These are phyloP conservation scores for Sialia sialis DNA, from an alignment of 2,113 vertebrate genomes.

Conservation along the genomic window DNA sequence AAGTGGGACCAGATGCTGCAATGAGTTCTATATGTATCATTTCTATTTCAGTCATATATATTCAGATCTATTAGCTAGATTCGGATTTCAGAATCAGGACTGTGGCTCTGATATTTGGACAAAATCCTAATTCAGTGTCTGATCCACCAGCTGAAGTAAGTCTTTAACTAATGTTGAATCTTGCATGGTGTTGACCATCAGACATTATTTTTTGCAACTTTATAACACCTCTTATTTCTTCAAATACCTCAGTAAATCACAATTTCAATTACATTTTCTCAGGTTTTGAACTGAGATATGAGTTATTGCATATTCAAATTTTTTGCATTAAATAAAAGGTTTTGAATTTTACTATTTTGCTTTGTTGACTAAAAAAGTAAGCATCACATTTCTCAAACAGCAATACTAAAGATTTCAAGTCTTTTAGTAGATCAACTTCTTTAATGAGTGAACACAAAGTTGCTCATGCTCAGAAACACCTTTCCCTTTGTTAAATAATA, in stretches of 20 bases:
- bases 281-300: background rate
- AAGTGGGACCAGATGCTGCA: background rate
- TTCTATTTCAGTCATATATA: background rate
- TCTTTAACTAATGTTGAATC: background rate
- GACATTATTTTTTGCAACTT: background rate
- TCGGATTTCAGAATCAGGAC: background rate
- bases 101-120: background rate
- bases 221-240: background rate
- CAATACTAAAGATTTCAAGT: background rate
- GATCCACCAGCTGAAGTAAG: background rate
- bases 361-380: background rate
- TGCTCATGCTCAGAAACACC: background rate
- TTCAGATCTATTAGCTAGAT: background rate
- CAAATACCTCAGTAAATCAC: background rate
- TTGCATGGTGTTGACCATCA: background rate
- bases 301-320: background rate
- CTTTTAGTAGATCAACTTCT: background rate
- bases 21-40: background rate
- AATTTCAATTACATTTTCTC: background rate
- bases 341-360: background rate
- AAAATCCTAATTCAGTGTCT: background rate
- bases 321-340: background rate
- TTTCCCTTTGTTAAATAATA: background rate
- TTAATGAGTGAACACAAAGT: background rate
- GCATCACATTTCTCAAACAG: background rate